Conservation (phyloP, 2,888 invertebrate genomes). For the Troides helena region DNA sequence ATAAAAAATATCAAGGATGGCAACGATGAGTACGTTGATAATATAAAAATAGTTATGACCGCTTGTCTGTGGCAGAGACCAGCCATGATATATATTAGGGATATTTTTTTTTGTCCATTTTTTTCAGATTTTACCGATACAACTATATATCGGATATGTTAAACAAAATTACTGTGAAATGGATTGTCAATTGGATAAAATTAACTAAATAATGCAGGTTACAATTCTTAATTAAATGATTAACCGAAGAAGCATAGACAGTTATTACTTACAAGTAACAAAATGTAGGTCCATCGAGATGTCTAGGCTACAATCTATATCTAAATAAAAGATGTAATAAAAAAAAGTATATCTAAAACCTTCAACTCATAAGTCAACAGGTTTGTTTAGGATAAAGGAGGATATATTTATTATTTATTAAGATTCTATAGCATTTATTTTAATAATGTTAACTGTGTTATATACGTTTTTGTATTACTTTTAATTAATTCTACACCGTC, state of each 20-base stretch:
- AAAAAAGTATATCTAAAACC: not conserved
- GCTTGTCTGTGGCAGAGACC: not conserved
- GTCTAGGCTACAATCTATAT: not conserved
- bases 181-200: not conserved
- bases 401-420: not conserved
- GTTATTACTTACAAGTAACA: not conserved
- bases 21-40: slow-evolving; percentile 49
- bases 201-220: not conserved
- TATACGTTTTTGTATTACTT: not conserved
- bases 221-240: not conserved
- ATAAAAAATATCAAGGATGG: slow-evolving; percentile 49
- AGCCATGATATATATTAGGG: not conserved
- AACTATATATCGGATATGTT: too few species aligned
- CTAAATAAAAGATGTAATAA: not conserved
- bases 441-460: not conserved
- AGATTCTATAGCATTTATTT: not conserved
- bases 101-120: too few species aligned
- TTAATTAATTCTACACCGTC: not conserved
- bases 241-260: not conserved
- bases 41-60: not conserved
- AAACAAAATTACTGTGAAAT: too few species aligned
- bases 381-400: not conserved
- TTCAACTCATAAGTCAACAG: not conserved
- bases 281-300: not conserved
- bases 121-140: too few species aligned